Base-by-base conservation (phyloP, 2,888 invertebrate species). In the Tetragonula carbonaria region DNA sequence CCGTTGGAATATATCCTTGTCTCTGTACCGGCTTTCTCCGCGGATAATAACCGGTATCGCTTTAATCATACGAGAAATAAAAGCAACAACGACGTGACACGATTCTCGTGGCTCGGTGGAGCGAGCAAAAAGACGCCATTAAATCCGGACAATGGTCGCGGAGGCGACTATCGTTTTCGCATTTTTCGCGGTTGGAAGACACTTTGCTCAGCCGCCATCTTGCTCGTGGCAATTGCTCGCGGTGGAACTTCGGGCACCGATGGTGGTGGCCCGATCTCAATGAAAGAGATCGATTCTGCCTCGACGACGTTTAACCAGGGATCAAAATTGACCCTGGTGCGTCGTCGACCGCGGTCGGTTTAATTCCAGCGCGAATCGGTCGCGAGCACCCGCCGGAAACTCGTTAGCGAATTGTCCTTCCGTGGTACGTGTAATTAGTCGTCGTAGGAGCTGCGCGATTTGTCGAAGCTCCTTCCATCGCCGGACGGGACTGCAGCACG, bases 331-430 rank as follows among this genome's bases (percentile, higher is more conserved):
- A 74, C 68, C 75, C 38, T 38, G 38, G 73, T 78, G 53, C 74
- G 66, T 81, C 74, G 57, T 66, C 77, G 70, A 66, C 78, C 45
- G 71, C 66, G 33, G 82, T 82, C 78, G 71, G 74, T 76, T 87
- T 88, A 88, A 89, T 81, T 82, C 70, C 70, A 72, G 67, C 74
- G 87, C 89, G 82, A 87, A 87, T 87, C 82, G 80, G 66, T 68
- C 80, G 78, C 81, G 76, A 80, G 75, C 87, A 74, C 89, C 80
- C 55, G 50, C 62, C 86, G 82, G 82, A 81, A 90, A 76, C 86
- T 82, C 88, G 86, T 88, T 88, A 90, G 80, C 78, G 80, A 86
- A 82, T 79, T 84, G 82, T 90, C 78, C 80, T 88, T 88, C 78
- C 87, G 80, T 74, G 82, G 79, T 78, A 67, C 75, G 75, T 75